A percentile compares a stretch with the other conserved stretches of the same genome.
Conservation (phyloP, 2,888 invertebrate genomes). For the Lycia hirtaria region DNA sequence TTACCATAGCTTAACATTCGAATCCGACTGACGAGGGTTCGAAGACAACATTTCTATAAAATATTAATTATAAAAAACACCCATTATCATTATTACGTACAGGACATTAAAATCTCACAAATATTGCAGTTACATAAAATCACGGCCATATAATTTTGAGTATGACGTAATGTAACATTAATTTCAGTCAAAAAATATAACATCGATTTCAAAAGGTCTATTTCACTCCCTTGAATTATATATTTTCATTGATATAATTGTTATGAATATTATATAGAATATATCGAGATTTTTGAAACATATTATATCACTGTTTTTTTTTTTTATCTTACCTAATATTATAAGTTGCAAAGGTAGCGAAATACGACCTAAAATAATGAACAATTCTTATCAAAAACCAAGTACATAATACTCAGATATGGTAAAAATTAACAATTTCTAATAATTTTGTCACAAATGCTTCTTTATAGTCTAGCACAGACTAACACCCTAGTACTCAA, state of each 20-base stretch:
- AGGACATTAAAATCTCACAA: constrained; percentile 48
- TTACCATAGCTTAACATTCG: constrained; percentile 30
- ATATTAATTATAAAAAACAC: constrained; percentile 44
- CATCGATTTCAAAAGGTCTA: constrained; percentile 33
- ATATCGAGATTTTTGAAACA: constrained; percentile 28
- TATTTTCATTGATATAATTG: constrained; percentile 26
- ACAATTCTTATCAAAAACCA: constrained; percentile 51
- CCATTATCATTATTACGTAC: constrained; percentile 38
- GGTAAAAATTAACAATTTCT: constrained; percentile 50
- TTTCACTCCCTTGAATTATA: constrained; percentile 29
- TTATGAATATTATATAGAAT: constrained; percentile 27
- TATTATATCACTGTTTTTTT: constrained; percentile 32
- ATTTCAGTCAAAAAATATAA: constrained; percentile 45
- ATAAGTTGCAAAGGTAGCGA: constrained; percentile 39
- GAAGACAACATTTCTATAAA: constrained; percentile 36
- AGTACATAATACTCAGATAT: constrained; percentile 50
- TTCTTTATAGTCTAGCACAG: constrained; percentile 77
- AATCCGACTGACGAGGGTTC: constrained; percentile 34
- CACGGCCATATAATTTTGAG: constrained; percentile 50
- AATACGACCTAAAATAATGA: constrained; percentile 46
- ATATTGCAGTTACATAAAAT: constrained; percentile 54
- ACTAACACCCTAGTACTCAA: constrained; percentile 82
- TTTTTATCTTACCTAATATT: constrained; percentile 39
- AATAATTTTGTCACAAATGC: constrained; percentile 58
- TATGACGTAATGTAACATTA: constrained; percentile 30